Evolutionary conservation across 1,140 invertebrate genomes (phyloP).

Genomic region (Ephestia elutella): DNA sequence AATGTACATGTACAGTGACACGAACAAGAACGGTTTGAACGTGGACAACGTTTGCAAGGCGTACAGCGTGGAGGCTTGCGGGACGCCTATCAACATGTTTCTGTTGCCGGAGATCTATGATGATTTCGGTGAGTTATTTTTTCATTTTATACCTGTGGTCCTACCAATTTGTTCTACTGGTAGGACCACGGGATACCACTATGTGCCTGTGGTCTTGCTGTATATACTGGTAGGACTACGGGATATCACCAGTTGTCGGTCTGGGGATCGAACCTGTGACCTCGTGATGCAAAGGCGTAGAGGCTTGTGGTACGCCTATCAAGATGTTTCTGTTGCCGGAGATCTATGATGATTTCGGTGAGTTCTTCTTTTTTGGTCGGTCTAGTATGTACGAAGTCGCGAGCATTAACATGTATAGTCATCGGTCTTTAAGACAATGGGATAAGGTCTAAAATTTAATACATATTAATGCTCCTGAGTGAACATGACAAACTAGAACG

Average conservation of each 20-base stretch:
- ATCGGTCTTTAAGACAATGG: too few species aligned
- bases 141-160: neutral
- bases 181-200: too few species aligned
- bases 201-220: too few species aligned
- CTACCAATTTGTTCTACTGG: too few species aligned
- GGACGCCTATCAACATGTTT: slow-evolving; percentile 81
- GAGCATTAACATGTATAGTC: too few species aligned
- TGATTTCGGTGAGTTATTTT: slow-evolving; percentile 74
- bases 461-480: too few species aligned
- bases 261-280: too few species aligned
- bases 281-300: too few species aligned
- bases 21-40: slow-evolving; percentile 53
- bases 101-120: slow-evolving; percentile 79
- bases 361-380: slow-evolving; percentile 32
- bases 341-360: slow-evolving; percentile 77
- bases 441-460: too few species aligned
- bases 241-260: too few species aligned
- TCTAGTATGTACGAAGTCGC: too few species aligned
- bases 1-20: slow-evolving; percentile 76
- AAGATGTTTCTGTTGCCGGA: slow-evolving; percentile 84
- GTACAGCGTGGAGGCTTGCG: slow-evolving; percentile 72
- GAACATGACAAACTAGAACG: slow-evolving; percentile 74
- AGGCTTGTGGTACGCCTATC: slow-evolving; percentile 75
- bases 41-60: slow-evolving; percentile 75
- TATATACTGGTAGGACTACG: too few species aligned